Percentiles rank a stretch among this genome's conserved stretches.
phyloP scores from a whole-genome alignment of 2,888 invertebrate species.

The Erynnis tages region DNA sequence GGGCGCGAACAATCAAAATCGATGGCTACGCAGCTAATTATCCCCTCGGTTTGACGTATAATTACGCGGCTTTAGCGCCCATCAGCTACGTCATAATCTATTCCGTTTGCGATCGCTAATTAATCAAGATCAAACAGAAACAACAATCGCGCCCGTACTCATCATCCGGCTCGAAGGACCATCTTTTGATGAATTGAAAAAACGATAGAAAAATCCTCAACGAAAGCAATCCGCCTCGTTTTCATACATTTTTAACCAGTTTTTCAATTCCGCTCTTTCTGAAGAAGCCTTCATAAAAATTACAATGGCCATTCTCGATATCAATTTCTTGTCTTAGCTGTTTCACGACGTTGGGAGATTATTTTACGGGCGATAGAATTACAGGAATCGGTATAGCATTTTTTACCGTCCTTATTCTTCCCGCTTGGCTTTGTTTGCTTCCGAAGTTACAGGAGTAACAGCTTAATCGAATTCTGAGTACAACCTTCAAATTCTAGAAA shows the following conservation, averaged over 20 bases:
- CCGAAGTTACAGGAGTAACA: no score
- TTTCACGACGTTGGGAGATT: no score
- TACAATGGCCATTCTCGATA: constrained; percentile 4
- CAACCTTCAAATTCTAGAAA: no score
- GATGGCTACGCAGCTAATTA: constrained; percentile 39
- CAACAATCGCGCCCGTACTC: constrained; percentile 54
- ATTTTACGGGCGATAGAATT: no score
- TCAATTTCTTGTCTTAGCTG: neutral
- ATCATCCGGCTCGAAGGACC: constrained; percentile 40
- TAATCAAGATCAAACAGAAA: constrained; percentile 73
- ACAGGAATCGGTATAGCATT: no score
- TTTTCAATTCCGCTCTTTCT: constrained; percentile 8
- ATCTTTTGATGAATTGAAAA: constrained; percentile 36
- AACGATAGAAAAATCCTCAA: constrained; percentile 36
- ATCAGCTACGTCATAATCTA: constrained; percentile 59
- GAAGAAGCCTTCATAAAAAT: constrained; percentile 2
- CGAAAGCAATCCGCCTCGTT: constrained; percentile 25
- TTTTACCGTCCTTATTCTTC: no score
- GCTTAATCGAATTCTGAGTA: no score
- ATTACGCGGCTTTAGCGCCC: constrained; percentile 48
- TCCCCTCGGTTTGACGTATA: constrained; percentile 44
- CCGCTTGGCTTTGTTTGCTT: no score
- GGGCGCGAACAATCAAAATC: constrained; percentile 32
- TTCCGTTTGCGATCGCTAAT: constrained; percentile 73
- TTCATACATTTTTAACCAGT: constrained; percentile 21